Conservation (phyloP, 2,888 invertebrate species). For the Limnephilus auricula region DNA sequence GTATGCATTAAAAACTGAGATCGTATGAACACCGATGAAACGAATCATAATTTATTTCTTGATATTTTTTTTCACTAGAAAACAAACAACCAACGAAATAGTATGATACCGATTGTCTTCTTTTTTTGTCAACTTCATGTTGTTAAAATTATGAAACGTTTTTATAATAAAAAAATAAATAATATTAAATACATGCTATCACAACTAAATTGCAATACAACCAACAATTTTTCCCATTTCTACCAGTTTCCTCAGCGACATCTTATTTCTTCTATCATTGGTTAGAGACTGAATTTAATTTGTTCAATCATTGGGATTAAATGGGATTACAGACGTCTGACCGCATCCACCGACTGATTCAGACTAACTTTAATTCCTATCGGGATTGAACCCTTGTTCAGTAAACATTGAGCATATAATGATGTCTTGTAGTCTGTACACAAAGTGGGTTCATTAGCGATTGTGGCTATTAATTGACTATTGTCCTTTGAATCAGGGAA, state of each 20-base stretch:
- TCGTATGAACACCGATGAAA: no score
- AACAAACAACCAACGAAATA: no score
- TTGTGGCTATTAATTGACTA: slow-evolving; percentile 3
- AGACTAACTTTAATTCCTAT: slow-evolving; percentile 35
- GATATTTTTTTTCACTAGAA: no score
- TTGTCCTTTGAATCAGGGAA: background rate
- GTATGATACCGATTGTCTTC: no score
- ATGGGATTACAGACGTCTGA: slow-evolving; percentile 44
- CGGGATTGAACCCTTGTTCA: slow-evolving; percentile 8
- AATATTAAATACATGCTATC: background rate
- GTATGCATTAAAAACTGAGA: no score
- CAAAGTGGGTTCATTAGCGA: slow-evolving; percentile 3
- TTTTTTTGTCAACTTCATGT: no score
- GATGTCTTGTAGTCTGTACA: background rate
- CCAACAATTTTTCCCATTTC: background rate
- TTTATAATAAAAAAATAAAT: no score
- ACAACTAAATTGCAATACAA: background rate
- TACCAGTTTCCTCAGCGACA: background rate
- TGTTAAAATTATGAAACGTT: no score
- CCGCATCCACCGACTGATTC: slow-evolving; percentile 36
- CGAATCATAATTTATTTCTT: no score
- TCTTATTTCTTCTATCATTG: background rate
- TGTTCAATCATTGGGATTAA: slow-evolving; percentile 46
- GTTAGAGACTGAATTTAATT: slow-evolving; percentile 25
- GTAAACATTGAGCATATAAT: slow-evolving; percentile 10